Base-by-base conservation (phyloP, 2,113 vertebrate genomes). In the Clupea harengus region DNA sequence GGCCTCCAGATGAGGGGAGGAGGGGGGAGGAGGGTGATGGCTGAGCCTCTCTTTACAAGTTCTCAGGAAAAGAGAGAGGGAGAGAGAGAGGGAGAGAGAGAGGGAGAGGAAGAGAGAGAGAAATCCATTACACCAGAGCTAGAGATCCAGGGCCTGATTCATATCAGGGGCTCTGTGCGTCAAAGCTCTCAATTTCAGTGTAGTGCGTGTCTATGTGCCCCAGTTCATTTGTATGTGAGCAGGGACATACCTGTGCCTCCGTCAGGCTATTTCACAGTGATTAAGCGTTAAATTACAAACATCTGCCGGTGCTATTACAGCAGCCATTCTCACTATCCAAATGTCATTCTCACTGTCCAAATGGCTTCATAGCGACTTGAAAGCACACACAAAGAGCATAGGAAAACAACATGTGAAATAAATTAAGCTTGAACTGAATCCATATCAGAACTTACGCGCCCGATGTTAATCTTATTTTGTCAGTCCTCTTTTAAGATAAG, bases 231-330 rank as follows among this genome's bases (percentile, higher is more conserved):
- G 72, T 78, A 78, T 17, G 4, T 28, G 72, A 32, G 28, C 82
- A 54, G 6, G 4, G 22, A 8, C 47, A 25, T 83, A 67, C 82
- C 44, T 52, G 72, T 85, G 86, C 81, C 82, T 87, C 83, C 45
- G 50, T 67, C 72, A 85, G 86, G 50, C 84, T 52, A 87, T 75
- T 81, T 89, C 75, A 85, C 75, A 84, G 67, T 75, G 82, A 11
- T 85, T 84, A 84, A 85, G 83, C 81, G 86, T 81, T 83, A 85
- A 89, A 89, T 85, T 75, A 72, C 81, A 67, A 54, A 86, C 45
- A 52, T 13, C 45, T 84, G n/a, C 84, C 57, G 28, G 8, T 83
- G 60, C 60, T 81, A 20, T 81, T 85, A 54, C 49, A 78, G 64
- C 47, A 39, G 39, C 45, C n/a, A 25, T 13, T 15, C 45, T 20